Evolutionary conservation across 2,888 invertebrate species (phyloP), one percentile per base, ranked within the genome.

Genomic region (Epiblema foenella): DNA sequence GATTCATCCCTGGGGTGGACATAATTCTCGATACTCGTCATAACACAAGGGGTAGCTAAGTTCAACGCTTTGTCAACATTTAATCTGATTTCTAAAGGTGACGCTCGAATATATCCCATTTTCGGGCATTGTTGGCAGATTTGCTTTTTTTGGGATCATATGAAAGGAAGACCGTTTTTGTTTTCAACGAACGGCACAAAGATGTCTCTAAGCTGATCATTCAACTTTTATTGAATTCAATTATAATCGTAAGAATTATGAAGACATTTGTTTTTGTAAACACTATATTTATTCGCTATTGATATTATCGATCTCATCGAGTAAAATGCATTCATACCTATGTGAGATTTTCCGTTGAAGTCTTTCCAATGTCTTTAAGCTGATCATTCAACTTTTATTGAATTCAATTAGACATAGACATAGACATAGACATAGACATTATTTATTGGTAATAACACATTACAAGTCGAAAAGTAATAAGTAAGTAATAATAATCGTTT

Each of bases 11-110:
- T 69, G 49, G 15, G 42, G 74, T 72, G 76, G 79, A 85, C 81
- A 86, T 85, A 79, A 86, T 86, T 90, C 89, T 89, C 88, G 87
- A 89, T 89, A 89, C 82, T 79, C 81, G 76, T 88, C 86, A 87
- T 84, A 88, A 87, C 85, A 83, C 84, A 82, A 83, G 84, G 86
- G 88, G 86, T 84, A 85, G 84, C 82, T 78, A 52, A 64, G 59
- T 62, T 37, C 79, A 77, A 79, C 79, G 81, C 82, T 81, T 85
- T 85, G 82, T 84, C 76, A 75, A 78, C 79, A 75, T 81, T 81
- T 83, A 85, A 87, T 89, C 85, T 85, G 83, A 81, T 81, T 78
- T 77, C 77, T 75, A 82, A 81, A 78, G 81, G 78, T 80, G 81
- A 77, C 83, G 78, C 78, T 78, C 81, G 33, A 68, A 68, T 60